phyloP scores from a whole-genome alignment of 1,140 invertebrate species.

The Dryas iulia region DNA sequence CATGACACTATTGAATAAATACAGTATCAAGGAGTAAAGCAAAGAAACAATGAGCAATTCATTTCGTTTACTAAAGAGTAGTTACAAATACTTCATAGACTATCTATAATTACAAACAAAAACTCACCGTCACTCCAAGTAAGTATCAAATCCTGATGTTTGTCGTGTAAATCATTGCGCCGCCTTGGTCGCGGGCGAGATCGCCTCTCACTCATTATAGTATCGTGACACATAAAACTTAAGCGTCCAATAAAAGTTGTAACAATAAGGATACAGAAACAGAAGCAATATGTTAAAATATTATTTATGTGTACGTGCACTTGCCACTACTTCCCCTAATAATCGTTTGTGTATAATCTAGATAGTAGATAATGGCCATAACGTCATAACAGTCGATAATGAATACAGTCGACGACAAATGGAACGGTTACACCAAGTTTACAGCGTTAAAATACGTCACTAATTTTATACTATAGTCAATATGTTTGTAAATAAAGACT shows the following conservation, averaged over 20 bases:
- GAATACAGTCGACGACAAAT: slow-evolving; percentile 16
- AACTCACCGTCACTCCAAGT: slow-evolving; percentile 75
- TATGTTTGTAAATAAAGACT: no score
- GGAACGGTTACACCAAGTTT: neutral
- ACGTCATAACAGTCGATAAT: slow-evolving; percentile 68
- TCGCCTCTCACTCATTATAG: slow-evolving; percentile 55
- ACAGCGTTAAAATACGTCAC: neutral
- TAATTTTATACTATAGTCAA: no score
- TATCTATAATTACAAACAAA: neutral
- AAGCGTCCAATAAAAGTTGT: neutral
- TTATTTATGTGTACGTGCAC: slow-evolving; percentile 58
- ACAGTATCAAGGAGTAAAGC: neutral
- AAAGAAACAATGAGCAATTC: no score
- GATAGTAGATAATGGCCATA: slow-evolving; percentile 60
- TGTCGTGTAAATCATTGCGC: slow-evolving; percentile 61
- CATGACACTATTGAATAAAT: neutral
- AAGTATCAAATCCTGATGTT: slow-evolving; percentile 69
- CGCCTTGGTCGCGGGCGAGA: slow-evolving; percentile 58
- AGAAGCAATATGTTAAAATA: neutral
- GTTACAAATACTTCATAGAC: neutral
- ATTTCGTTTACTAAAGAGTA: neutral
- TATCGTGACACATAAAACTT: slow-evolving; percentile 34
- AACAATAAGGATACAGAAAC: neutral
- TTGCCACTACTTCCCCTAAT: slow-evolving; percentile 44
- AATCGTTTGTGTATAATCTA: slow-evolving; percentile 60